A percentile compares a stretch with the other conserved stretches of the same genome.
These are phyloP conservation scores for Euclidia mi DNA, from an alignment of 2,888 invertebrate genomes.

Conservation along the genomic window DNA sequence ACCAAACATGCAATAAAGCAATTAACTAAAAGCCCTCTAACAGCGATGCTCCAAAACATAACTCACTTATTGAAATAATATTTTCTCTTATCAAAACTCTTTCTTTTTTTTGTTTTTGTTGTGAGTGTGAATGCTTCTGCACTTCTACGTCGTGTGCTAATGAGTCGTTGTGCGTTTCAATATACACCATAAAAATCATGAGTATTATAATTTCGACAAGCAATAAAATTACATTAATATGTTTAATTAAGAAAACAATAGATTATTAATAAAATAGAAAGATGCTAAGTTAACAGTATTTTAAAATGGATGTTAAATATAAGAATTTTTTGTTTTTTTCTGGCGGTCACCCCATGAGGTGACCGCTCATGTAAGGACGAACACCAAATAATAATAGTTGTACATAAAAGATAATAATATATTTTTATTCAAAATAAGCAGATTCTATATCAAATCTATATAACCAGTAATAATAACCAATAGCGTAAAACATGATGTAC, in stretches of 20 bases:
- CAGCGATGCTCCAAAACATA: slow-evolving; percentile 13
- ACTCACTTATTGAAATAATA: slow-evolving; percentile 5
- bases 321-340: slow-evolving; percentile 27
- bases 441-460: slow-evolving; percentile 1
- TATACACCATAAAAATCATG: too few species aligned
- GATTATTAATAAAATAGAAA: background rate
- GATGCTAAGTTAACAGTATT: slow-evolving; percentile 2
- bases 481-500: background rate
- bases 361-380: slow-evolving; percentile 32
- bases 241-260: slow-evolving; percentile 1
- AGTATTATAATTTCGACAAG: too few species aligned
- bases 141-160: too few species aligned
- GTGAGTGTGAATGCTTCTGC: background rate
- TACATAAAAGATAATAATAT: slow-evolving; percentile 38
- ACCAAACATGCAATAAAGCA: slow-evolving; percentile 55
- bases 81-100: slow-evolving; percentile 1
- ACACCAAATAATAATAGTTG: slow-evolving; percentile 49
- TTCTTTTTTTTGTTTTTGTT: background rate
- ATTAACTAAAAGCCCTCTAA: slow-evolving; percentile 48
- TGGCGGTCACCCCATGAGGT: background rate
- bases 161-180: too few species aligned
- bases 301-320: slow-evolving; percentile 21
- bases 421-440: slow-evolving; percentile 27
- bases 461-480: background rate
- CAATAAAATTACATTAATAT: slow-evolving; percentile 1